Evolutionary conservation across 92 coral and sea anemone species (phyloP).

Genomic region (Epizoanthus ramosus): DNA sequence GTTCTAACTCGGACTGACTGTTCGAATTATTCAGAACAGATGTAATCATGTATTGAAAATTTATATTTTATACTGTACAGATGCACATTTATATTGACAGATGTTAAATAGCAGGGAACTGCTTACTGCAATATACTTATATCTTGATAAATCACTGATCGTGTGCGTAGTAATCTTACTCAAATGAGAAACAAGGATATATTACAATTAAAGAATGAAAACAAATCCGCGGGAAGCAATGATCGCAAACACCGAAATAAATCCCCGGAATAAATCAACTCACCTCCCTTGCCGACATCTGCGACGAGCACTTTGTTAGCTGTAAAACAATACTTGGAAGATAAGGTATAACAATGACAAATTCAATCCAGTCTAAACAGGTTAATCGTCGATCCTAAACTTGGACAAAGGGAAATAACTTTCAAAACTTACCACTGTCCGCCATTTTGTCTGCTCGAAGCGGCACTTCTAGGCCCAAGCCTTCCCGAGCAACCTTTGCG

Average conservation of each 20-base stretch:
- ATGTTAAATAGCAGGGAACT: too few species aligned
- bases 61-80: too few species aligned
- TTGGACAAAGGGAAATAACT: conserved; percentile 14
- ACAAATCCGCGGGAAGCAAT: not conserved
- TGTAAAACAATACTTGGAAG: not conserved
- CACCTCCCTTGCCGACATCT: conserved; percentile 21
- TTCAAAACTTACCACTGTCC: conserved; percentile 72
- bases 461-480: conserved; percentile 15
- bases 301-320: conserved; percentile 41
- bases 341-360: not conserved
- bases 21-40: too few species aligned
- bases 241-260: not conserved
- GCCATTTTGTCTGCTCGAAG: conserved; percentile 78
- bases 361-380: not conserved
- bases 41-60: too few species aligned
- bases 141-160: too few species aligned
- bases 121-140: too few species aligned
- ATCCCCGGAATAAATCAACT: not conserved
- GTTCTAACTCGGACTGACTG: too few species aligned
- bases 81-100: too few species aligned
- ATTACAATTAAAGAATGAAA: too few species aligned
- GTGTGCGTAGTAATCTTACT: too few species aligned
- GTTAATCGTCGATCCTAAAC: not conserved
- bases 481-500: not conserved
- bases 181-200: too few species aligned